Base-by-base conservation (phyloP, 2,888 invertebrate genomes). In the Andrena hattorfiana region DNA sequence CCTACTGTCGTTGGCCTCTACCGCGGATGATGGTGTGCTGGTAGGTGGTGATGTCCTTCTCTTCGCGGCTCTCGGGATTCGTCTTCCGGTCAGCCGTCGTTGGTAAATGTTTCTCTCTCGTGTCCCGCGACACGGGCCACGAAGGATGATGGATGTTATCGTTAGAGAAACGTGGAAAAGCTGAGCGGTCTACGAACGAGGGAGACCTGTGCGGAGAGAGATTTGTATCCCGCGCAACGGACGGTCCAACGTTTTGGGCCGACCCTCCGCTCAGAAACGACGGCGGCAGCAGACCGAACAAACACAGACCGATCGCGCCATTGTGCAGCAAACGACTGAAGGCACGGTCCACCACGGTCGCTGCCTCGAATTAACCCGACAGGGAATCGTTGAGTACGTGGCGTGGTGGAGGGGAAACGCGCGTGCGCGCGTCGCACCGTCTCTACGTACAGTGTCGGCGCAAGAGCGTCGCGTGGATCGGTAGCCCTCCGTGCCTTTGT, bases 201-300 rank as follows among this genome's bases (percentile, higher is more conserved):
- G 82, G 87, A 89, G 83, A 88, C 74, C 13, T 42, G 16, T 73
- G 66, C 71, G 78, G 81, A 68, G 79, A 77, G 74, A 89, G 83
- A 85, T 81, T 79, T 78, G 63, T 88, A 89, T 85, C 86, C 87
- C 90, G 89, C 89, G 89, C 89, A 80, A 87, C 90, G 91, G 92
- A 93, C 93, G 93, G 93, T 91, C 93, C 92, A 91, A 92, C 91
- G 89, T 89, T 87, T 89, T 89, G 91, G 92, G 91, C 92, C 93
- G 93, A 89, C 93, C 90, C 90, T 92, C 93, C 93, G 92, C 90
- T 94, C 93, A 94, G 92, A 93, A 92, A 93, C 92, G 88, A 92
- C 92, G 90, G 90, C 92, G 90, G 90, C 91, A 91, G 85, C 86
- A 89, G 78, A 81, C 76, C 74, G 66, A 88, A 74, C 77, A 76